phyloP scores from a whole-genome alignment of 2,888 invertebrate genomes.

The Clivina fossor region DNA sequence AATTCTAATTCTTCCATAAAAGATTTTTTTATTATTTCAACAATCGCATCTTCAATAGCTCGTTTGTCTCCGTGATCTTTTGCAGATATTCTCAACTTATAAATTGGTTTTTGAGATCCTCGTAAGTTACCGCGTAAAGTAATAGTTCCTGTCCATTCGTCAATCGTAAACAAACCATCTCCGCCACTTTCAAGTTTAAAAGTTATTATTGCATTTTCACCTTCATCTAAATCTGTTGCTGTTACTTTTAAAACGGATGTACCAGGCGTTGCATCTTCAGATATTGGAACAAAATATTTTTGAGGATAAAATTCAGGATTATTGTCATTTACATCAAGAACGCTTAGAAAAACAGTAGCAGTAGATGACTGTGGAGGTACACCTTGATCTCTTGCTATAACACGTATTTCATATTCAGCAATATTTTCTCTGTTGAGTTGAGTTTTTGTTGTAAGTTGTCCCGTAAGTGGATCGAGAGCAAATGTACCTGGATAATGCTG shows the following conservation, averaged over 20 bases:
- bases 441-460: conserved; percentile 76
- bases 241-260: conserved; percentile 71
- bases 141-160: conserved; percentile 76
- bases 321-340: conserved; percentile 91
- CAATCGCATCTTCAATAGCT: conserved; percentile 72
- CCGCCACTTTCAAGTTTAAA: conserved; percentile 78
- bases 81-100: conserved; percentile 75
- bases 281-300: conserved; percentile 77
- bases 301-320: conserved; percentile 89
- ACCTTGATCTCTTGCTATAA: conserved; percentile 90
- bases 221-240: conserved; percentile 84
- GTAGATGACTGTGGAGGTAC: conserved; percentile 87
- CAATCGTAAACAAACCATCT: conserved; percentile 78
- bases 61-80: conserved; percentile 78
- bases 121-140: conserved; percentile 67
- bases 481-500: conserved; percentile 84
- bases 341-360: conserved; percentile 77
- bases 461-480: conserved; percentile 78
- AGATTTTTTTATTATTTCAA: conserved; percentile 77
- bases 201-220: conserved; percentile 81
- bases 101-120: conserved; percentile 66
- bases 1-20: conserved; percentile 75
- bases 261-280: conserved; percentile 67
- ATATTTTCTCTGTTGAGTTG: conserved; percentile 81
- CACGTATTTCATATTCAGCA: conserved; percentile 75